Conservation (phyloP, 1,140 invertebrate genomes). For the Argopecten irradians region DNA sequence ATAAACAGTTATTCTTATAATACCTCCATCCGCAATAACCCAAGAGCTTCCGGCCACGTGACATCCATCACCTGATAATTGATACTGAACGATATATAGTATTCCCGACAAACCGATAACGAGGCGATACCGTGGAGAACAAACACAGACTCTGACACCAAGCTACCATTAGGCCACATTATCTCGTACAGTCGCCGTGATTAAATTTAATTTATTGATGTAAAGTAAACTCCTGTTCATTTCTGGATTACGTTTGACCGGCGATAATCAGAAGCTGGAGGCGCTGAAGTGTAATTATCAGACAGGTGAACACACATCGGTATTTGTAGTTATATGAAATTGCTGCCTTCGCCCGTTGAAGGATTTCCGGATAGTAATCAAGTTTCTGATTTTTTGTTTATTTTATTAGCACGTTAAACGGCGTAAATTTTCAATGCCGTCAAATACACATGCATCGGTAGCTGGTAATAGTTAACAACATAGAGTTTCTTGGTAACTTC, state of each 20-base stretch:
- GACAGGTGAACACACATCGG: background rate
- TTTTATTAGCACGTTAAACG: too few species aligned
- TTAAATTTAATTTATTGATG: slow-evolving; percentile 19
- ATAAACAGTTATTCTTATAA: background rate
- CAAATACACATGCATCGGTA: too few species aligned
- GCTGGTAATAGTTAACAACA: too few species aligned
- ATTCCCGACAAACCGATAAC: background rate
- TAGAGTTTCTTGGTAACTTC: too few species aligned
- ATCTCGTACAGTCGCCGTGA: background rate
- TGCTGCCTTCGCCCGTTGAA: too few species aligned
- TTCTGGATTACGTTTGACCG: background rate
- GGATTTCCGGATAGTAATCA: too few species aligned
- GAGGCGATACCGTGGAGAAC: background rate
- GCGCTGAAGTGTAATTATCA: background rate
- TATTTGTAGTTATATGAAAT: background rate
- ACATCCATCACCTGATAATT: background rate
- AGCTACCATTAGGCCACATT: background rate
- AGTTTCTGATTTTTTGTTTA: too few species aligned
- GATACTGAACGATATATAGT: background rate
- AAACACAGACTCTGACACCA: background rate
- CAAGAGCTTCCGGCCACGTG: background rate
- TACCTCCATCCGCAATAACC: background rate
- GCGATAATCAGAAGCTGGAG: background rate
- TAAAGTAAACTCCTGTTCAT: background rate
- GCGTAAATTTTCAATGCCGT: too few species aligned